Percentiles rank a stretch among this genome's conserved stretches.
These are phyloP conservation scores for Brachypalpus laphriformis DNA, from an alignment of 2,888 invertebrate genomes.

Conservation along the genomic window DNA sequence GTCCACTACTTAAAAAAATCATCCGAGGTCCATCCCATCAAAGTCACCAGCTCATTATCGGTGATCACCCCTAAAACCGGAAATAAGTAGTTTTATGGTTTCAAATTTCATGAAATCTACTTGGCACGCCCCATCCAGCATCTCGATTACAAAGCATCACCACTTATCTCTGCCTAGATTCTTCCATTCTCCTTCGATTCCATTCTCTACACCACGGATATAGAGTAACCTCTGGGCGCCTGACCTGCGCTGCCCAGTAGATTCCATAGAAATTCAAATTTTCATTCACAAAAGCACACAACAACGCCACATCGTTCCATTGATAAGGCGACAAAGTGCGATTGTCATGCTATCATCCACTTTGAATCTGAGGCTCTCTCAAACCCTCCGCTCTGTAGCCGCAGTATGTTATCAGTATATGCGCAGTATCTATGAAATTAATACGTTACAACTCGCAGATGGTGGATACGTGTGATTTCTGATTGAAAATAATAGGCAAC, in stretches of 20 bases:
- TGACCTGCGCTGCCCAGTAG: constrained; percentile 30
- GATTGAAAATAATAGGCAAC: constrained; percentile 61
- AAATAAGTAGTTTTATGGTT: constrained; percentile 31
- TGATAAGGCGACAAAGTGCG: constrained; percentile 60
- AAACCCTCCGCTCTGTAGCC: not conserved
- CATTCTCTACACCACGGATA: constrained; percentile 36
- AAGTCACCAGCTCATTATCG: not conserved
- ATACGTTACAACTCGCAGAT: constrained; percentile 21
- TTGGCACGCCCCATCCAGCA: constrained; percentile 14
- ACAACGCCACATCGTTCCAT: constrained; percentile 43
- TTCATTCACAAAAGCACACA: constrained; percentile 66
- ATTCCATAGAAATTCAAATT: constrained; percentile 62
- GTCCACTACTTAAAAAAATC: not conserved
- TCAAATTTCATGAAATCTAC: constrained; percentile 18
- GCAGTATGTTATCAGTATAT: constrained; percentile 32
- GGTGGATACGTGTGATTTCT: constrained; percentile 2
- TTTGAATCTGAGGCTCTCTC: constrained; percentile 8
- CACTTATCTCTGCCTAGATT: constrained; percentile 25
- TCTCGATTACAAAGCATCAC: not conserved
- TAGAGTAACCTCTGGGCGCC: constrained; percentile 49
- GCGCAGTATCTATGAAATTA: constrained; percentile 50
- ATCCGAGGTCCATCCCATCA: constrained; percentile 23
- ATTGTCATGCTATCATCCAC: constrained; percentile 49
- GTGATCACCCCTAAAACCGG: constrained; percentile 39
- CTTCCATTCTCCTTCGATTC: constrained; percentile 24